Conservation (phyloP, 2,113 vertebrate genomes). For the Trinectes maculatus region DNA sequence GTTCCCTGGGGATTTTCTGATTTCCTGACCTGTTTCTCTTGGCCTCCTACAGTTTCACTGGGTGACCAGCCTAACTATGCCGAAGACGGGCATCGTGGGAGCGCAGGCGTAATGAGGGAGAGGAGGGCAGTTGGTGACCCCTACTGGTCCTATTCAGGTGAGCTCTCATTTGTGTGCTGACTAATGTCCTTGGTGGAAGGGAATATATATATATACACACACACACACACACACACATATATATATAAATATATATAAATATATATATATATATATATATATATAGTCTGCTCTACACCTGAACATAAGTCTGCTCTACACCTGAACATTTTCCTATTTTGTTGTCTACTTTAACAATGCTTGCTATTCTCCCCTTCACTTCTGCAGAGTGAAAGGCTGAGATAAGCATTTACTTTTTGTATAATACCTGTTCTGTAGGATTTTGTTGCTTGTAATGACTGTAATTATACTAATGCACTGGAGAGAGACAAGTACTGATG, state of each 20-base stretch:
- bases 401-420: slow-evolving; percentile 30
- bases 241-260: no score
- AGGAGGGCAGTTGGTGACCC: slow-evolving; percentile 90
- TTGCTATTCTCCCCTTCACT: background rate
- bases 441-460: slow-evolving; percentile 40
- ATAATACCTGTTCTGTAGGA: slow-evolving; percentile 33
- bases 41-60: slow-evolving; percentile 81
- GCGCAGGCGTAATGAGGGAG: slow-evolving; percentile 85
- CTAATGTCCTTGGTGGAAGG: slow-evolving; percentile 10
- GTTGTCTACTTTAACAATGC: slow-evolving; percentile 14
- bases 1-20: slow-evolving; percentile 36
- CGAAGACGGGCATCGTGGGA: slow-evolving; percentile 83
- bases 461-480: slow-evolving; percentile 45
- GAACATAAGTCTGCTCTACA: background rate
- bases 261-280: no score
- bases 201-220: no score
- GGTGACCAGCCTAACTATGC: slow-evolving; percentile 85
- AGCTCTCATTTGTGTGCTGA: slow-evolving; percentile 58
- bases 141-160: slow-evolving; percentile 98
- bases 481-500: slow-evolving; percentile 18
- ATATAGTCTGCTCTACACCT: no score
- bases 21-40: slow-evolving; percentile 43
- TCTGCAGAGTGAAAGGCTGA: slow-evolving; percentile 2
- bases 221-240: no score
- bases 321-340: slow-evolving; percentile 27